Conservation (phyloP, 1,140 invertebrate genomes). For the Aphelinus certus region DNA sequence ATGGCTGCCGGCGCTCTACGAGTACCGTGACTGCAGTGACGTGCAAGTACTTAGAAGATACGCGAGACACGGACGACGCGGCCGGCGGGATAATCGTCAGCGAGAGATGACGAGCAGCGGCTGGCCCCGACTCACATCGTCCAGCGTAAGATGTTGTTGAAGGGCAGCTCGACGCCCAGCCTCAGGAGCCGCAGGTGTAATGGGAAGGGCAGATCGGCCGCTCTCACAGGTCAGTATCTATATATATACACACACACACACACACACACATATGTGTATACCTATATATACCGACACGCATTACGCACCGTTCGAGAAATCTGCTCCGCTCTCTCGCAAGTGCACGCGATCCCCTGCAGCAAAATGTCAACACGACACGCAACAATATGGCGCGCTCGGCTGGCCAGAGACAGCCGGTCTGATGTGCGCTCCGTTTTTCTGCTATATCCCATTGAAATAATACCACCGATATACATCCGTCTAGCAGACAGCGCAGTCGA, state of each 20-base stretch:
- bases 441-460: too few species aligned
- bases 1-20: conserved; percentile 55
- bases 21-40: too few species aligned
- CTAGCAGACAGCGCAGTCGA: too few species aligned
- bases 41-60: too few species aligned
- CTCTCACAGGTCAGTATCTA: conserved; percentile 40
- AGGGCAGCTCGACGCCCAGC: conserved; percentile 51
- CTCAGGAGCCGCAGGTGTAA: conserved; percentile 57
- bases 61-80: too few species aligned
- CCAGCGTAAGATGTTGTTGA: conserved; percentile 59
- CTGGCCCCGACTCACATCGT: conserved; percentile 24
- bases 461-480: too few species aligned
- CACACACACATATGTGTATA: conserved; percentile 3
- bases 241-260: conserved; percentile 50
- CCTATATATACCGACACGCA: too few species aligned
- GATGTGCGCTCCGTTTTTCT: too few species aligned
- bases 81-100: too few species aligned
- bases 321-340: neutral
- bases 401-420: too few species aligned
- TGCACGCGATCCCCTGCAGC: neutral
- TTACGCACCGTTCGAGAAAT: too few species aligned
- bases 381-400: too few species aligned
- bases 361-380: conserved; percentile 42
- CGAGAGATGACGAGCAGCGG: conserved; percentile 53
- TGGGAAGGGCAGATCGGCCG: conserved; percentile 52